phyloP scores from a whole-genome alignment of 2,888 invertebrate species.

The Carpatolechia fugitivella region DNA sequence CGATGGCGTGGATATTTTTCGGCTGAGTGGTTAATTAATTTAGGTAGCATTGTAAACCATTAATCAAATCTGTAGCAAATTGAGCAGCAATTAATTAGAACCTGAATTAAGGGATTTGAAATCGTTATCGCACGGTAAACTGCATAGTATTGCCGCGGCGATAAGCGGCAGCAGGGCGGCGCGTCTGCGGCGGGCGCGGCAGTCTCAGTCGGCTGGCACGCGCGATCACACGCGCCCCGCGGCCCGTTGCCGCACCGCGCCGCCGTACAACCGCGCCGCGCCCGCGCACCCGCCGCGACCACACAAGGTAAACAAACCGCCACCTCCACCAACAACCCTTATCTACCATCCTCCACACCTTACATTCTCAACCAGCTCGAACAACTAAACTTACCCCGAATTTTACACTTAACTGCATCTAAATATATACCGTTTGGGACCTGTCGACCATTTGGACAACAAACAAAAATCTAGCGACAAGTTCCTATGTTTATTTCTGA shows the following conservation, averaged over 20 bases:
- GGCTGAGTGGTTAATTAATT: too few species aligned
- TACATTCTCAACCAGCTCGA: conserved; percentile 22
- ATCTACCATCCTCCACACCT: conserved; percentile 21
- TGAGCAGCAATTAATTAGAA: conserved; percentile 8
- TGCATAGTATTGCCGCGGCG: conserved; percentile 58
- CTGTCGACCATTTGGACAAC: conserved; percentile 44
- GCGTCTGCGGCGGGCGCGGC: conserved; percentile 49
- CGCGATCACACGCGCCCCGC: conserved; percentile 71
- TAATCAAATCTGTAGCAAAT: neutral
- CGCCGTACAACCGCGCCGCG: too few species aligned
- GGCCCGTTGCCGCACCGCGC: conserved; percentile 53
- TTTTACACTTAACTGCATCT: neutral
- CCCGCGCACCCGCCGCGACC: conserved; percentile 41
- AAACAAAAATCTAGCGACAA: conserved; percentile 51
- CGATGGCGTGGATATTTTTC: too few species aligned
- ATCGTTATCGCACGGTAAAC: conserved; percentile 56
- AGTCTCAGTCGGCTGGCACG: conserved; percentile 68
- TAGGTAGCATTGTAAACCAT: too few species aligned
- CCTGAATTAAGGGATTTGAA: conserved; percentile 35
- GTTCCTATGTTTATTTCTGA: conserved; percentile 50
- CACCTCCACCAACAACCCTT: conserved; percentile 20
- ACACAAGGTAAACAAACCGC: conserved; percentile 63
- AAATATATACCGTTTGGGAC: conserved; percentile 13
- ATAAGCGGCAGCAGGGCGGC: conserved; percentile 57
- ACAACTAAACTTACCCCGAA: conserved; percentile 10